Evolutionary conservation across 2,113 vertebrate genomes (phyloP), one percentile per base, ranked within the genome.

Genomic region (Dicrurus megarhynchus): DNA sequence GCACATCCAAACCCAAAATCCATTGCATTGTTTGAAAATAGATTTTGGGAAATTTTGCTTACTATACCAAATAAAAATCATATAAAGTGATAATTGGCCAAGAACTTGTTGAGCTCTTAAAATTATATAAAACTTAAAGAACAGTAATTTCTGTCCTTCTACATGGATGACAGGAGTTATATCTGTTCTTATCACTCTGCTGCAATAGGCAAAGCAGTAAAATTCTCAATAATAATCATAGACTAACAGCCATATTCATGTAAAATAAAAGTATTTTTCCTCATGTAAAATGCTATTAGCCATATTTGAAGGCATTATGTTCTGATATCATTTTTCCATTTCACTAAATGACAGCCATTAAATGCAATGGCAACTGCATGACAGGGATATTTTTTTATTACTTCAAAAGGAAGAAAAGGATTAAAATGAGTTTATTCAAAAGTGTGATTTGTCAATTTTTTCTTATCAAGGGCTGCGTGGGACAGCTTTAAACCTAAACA

Each of bases 381-480:
- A 98, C 98, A 98, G 98, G 98, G 96, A 97, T 97, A 98, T 97
- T 98, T 98, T 98, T 98, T 98, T 98, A 98, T 98, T 98, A 97
- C 97, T 97, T 98, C 97, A 98, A 98, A 98, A 97, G 95, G 90
- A 97, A 97, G 96, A 98, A 92, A 97, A 84, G 97, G 98, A 99
- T 99, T 98, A 98, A 98, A 98, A 98, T 97, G 97, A 98, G 98
- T 99, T 98, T 98, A 99, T 99, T 99, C 97, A 95, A 84, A 98
- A 98, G 97, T 96, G 97, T 97, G 98, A 98, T 98, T 98, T 98
- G 98, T 98, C 98, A 97, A 95, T 97, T 98, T 98, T 97, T 80
- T 81, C 93, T 98, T 97, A 97, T 97, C 97, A 93, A 96, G 95
- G 60, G 81, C 78, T 97, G 96, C 97, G 97, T 65, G 93, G 98